Percentiles rank a stretch among this genome's conserved stretches.
phyloP scores from a whole-genome alignment of 2,113 vertebrate species.

The Orycteropus afer region DNA sequence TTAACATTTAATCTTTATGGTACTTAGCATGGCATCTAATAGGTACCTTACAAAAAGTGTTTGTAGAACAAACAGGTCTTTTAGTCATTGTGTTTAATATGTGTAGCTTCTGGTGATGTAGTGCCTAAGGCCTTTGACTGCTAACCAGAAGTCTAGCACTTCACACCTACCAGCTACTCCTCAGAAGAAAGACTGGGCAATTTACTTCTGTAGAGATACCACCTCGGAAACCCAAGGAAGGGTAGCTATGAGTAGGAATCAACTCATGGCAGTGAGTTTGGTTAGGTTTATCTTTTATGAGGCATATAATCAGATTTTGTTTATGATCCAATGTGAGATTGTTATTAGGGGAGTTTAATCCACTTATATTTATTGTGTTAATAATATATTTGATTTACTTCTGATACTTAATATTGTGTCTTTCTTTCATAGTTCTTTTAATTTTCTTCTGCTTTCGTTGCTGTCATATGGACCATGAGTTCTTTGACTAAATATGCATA shows the following conservation, averaged over 20 bases:
- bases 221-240: too few species aligned
- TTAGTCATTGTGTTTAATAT: neutral
- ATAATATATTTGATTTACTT: conserved; percentile 39
- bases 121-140: too few species aligned
- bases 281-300: too few species aligned
- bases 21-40: neutral
- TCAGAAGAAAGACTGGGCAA: too few species aligned
- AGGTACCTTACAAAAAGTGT: neutral
- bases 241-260: too few species aligned
- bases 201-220: too few species aligned
- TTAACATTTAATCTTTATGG: neutral
- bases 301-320: neutral
- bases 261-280: too few species aligned
- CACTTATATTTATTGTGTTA: conserved; percentile 64
- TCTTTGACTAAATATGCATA: conserved; percentile 46
- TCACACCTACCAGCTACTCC: too few species aligned
- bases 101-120: neutral
- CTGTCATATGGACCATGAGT: conserved; percentile 6
- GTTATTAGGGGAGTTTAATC: conserved; percentile 41
- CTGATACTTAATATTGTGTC: conserved; percentile 13
- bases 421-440: conserved; percentile 10
- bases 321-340: conserved; percentile 1
- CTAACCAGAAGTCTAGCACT: too few species aligned
- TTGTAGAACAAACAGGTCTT: neutral
- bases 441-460: conserved; percentile 53